A percentile compares a stretch with the other conserved stretches of the same genome.
These are phyloP conservation scores for Megastigmus dorsalis DNA, from an alignment of 2,888 invertebrate genomes.

Conservation along the genomic window DNA sequence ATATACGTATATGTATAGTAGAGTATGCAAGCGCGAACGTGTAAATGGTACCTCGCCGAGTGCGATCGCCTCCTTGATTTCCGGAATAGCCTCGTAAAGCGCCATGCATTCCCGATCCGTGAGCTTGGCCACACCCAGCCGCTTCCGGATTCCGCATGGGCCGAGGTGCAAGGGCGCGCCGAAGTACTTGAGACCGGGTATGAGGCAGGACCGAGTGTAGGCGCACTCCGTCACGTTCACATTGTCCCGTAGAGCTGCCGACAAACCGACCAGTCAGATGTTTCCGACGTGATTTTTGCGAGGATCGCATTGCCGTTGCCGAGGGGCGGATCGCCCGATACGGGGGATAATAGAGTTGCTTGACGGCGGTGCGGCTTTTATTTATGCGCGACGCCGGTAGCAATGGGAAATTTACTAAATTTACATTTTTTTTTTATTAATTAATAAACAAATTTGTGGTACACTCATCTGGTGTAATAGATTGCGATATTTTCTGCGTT, in stretches of 20 bases:
- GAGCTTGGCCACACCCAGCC: constrained; percentile 65
- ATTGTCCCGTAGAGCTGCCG: constrained; percentile 60
- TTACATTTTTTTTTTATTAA: no score
- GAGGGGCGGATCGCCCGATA: no score
- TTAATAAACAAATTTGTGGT: no score
- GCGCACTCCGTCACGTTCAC: constrained; percentile 65
- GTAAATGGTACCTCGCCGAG: constrained; percentile 60
- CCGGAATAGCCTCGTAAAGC: constrained; percentile 58
- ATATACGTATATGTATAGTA: no score
- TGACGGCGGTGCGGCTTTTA: no score
- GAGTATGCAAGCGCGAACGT: background rate
- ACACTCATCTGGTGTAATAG: no score
- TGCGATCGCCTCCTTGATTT: constrained; percentile 58
- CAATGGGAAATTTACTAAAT: no score
- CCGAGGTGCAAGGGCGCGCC: constrained; percentile 65
- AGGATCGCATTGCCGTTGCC: background rate
- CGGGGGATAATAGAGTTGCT: no score
- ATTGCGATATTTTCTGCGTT: no score
- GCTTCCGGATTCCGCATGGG: constrained; percentile 65
- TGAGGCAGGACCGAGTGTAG: constrained; percentile 64
- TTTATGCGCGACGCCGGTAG: no score
- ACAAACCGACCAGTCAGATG: no score
- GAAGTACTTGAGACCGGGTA: constrained; percentile 66
- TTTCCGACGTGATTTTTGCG: background rate
- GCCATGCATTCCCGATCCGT: constrained; percentile 60